These are phyloP conservation scores for Doryteuthis pealeii DNA, from an alignment of 1,140 invertebrate species.

Conservation along the genomic window DNA sequence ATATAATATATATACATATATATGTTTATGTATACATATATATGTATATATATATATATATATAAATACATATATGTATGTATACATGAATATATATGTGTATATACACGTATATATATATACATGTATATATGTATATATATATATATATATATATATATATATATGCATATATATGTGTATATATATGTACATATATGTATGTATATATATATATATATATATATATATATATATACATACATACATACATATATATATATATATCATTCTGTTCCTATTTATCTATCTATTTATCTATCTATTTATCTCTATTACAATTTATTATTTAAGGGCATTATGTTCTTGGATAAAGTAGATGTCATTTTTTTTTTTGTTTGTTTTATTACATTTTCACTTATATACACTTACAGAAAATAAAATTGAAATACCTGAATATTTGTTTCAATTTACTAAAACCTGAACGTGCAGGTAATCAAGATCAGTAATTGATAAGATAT, in stretches of 20 bases:
- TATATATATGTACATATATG: background rate
- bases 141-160: background rate
- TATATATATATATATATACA: background rate
- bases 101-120: background rate
- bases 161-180: background rate
- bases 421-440: too few species aligned
- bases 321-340: too few species aligned
- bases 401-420: too few species aligned
- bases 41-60: background rate
- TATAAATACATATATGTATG: background rate
- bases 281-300: too few species aligned
- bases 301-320: too few species aligned
- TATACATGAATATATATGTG: background rate
- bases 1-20: background rate
- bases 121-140: background rate
- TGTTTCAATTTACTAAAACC: too few species aligned
- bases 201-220: background rate
- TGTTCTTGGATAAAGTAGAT: too few species aligned
- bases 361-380: too few species aligned
- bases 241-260: background rate
- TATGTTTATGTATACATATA: background rate
- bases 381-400: too few species aligned
- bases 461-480: too few species aligned
- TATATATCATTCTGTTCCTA: too few species aligned
- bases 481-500: too few species aligned